Conservation (phyloP, 92 coral and sea anemone species). For the Micromussa lordhowensis region DNA sequence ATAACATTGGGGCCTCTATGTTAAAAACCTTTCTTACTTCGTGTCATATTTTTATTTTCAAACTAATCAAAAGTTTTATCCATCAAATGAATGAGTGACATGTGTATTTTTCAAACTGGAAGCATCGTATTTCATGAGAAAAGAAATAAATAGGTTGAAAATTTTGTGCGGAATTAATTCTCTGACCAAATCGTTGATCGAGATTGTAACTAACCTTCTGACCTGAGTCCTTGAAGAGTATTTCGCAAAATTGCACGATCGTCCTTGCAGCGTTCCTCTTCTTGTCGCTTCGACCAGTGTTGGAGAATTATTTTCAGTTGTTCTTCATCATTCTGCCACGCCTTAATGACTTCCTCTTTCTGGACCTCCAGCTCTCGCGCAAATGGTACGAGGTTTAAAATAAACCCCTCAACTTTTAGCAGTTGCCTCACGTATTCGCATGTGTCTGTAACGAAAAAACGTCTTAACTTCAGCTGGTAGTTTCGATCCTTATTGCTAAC, state of each 20-base stretch:
- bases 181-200: too few relatives aligned
- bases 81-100: too few relatives aligned
- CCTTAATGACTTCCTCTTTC: background rate
- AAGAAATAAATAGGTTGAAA: too few relatives aligned
- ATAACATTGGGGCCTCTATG: too few relatives aligned
- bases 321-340: conserved; percentile 6
- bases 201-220: background rate
- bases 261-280: background rate
- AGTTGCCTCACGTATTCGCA: background rate
- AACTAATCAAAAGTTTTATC: too few relatives aligned
- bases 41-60: too few relatives aligned
- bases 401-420: background rate
- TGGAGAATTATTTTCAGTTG: background rate
- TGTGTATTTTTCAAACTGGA: too few relatives aligned
- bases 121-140: too few relatives aligned
- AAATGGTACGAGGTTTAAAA: background rate
- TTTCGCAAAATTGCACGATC: background rate
- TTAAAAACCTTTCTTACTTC: too few relatives aligned
- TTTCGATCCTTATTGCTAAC: too few relatives aligned
- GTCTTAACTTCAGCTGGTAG: too few relatives aligned
- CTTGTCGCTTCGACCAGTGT: background rate
- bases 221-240: background rate
- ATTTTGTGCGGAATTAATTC: too few relatives aligned
- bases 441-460: background rate
- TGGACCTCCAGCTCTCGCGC: background rate